A percentile compares a stretch with the other conserved stretches of the same genome.
These are phyloP conservation scores for Ligdia adustata DNA, from an alignment of 2,888 invertebrate species.

Conservation along the genomic window DNA sequence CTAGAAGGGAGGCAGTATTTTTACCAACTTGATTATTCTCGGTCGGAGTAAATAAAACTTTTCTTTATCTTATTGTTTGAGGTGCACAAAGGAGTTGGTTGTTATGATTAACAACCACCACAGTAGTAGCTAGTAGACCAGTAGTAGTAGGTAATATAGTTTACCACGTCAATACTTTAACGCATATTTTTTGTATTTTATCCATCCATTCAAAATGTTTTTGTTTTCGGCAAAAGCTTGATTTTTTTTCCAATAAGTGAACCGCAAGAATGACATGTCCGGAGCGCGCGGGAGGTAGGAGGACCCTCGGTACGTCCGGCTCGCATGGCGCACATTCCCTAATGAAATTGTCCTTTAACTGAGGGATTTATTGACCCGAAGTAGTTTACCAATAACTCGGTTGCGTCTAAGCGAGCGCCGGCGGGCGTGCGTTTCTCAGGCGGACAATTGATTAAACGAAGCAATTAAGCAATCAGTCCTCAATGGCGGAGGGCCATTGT, in stretches of 20 bases:
- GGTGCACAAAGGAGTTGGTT: too few species aligned
- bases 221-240: background rate
- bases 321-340: constrained; percentile 41
- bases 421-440: constrained; percentile 66
- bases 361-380: constrained; percentile 72
- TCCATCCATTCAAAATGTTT: too few species aligned
- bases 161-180: too few species aligned
- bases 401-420: constrained; percentile 48
- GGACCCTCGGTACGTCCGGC: constrained; percentile 29
- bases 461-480: constrained; percentile 82
- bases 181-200: too few species aligned
- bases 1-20: constrained; percentile 4
- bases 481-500: constrained; percentile 71
- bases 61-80: too few species aligned
- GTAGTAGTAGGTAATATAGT: background rate
- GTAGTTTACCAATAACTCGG: constrained; percentile 62
- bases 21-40: constrained; percentile 17
- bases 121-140: too few species aligned
- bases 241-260: constrained; percentile 7
- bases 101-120: too few species aligned
- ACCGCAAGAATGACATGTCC: constrained; percentile 3
- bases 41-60: background rate
- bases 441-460: constrained; percentile 84
- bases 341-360: constrained; percentile 69
- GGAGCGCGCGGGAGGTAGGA: constrained; percentile 21